phyloP scores from a whole-genome alignment of 2,113 vertebrate species.

The Sciurus niger region DNA sequence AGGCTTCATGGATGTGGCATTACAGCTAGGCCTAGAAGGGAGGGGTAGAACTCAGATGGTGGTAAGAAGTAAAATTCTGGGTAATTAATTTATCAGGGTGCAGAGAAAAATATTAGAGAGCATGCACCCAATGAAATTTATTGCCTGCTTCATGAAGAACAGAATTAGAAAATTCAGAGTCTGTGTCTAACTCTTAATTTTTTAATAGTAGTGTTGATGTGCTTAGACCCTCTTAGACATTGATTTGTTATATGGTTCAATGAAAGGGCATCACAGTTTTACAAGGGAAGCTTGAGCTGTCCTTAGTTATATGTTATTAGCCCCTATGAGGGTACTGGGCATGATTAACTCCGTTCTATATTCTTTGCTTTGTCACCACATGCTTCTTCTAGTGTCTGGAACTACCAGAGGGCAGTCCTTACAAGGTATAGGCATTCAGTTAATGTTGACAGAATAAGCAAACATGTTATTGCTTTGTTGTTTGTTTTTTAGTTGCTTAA shows the following conservation, averaged over 20 bases:
- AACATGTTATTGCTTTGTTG: not conserved
- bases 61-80: not conserved
- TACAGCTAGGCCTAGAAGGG: not conserved
- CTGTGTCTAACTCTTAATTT: conserved; percentile 13
- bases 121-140: not conserved
- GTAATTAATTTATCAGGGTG: not conserved
- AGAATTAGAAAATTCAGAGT: conserved; percentile 16
- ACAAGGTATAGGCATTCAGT: not conserved
- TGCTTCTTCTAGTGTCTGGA: not conserved
- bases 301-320: conserved; percentile 26
- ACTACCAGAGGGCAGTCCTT: not conserved
- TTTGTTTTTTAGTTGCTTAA: conserved; percentile 23
- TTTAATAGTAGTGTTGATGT: conserved; percentile 33
- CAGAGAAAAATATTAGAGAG: not conserved
- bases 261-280: conserved; percentile 6
- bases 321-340: not conserved
- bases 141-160: not conserved
- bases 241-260: not conserved
- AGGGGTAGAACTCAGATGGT: not conserved
- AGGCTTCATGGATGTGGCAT: not conserved
- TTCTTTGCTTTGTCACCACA: not conserved
- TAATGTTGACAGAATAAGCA: not conserved
- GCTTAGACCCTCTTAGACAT: not conserved
- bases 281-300: not conserved
- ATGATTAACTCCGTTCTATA: not conserved